Evolutionary conservation across 2,113 vertebrate genomes (phyloP).

Genomic region (Pavo muticus): DNA sequence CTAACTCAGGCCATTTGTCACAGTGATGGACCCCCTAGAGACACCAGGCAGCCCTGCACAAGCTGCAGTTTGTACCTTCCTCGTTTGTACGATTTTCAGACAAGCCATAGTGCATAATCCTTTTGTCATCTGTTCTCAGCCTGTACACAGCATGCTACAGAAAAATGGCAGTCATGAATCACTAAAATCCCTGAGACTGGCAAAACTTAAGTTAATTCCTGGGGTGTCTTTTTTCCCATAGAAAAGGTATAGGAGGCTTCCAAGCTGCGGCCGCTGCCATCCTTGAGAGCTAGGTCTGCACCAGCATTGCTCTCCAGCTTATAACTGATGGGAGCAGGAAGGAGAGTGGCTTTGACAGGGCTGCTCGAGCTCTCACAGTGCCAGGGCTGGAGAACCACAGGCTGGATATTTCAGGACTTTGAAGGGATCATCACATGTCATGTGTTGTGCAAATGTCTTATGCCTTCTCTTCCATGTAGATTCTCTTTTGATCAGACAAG

Average conservation of each 20-base stretch:
- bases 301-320: background rate
- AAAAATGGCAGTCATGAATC: background rate
- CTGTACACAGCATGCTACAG: background rate
- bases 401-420: background rate
- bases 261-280: background rate
- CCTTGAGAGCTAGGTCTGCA: background rate
- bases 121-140: background rate
- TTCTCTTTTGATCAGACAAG: background rate
- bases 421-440: background rate
- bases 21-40: background rate
- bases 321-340: rapidly evolving
- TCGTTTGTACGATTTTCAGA: background rate
- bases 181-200: background rate
- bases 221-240: background rate
- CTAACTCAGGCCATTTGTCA: background rate
- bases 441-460: background rate
- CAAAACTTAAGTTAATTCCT: background rate
- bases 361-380: background rate
- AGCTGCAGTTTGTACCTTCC: background rate
- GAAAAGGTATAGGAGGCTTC: background rate
- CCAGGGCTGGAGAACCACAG: background rate
- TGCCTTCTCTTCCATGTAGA: background rate
- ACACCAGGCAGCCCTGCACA: background rate
- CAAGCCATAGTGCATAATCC: rapidly evolving
- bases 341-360: rapidly evolving